Evolutionary conservation across 2,888 invertebrate species (phyloP).

Genomic region (Gymnoscelis rufifasciata): DNA sequence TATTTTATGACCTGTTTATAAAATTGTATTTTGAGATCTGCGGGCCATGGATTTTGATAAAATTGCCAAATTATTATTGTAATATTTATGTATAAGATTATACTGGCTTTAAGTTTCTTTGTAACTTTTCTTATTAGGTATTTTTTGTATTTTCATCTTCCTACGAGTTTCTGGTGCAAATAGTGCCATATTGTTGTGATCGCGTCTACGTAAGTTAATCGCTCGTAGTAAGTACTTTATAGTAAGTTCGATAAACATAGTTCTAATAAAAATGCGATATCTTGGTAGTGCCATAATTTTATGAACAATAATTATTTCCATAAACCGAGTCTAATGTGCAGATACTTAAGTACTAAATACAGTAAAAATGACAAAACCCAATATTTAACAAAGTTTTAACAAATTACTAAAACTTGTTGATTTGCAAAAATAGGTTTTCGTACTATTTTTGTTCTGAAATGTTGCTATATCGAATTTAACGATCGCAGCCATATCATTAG

Average conservation of each 20-base stretch:
- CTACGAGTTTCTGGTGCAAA: slow-evolving; percentile 5
- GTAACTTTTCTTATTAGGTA: slow-evolving; percentile 20
- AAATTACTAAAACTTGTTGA: no score
- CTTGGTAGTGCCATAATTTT: slow-evolving; percentile 32
- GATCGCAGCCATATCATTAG: slow-evolving; percentile 61
- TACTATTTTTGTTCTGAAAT: slow-evolving; percentile 16
- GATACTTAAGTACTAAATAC: no score
- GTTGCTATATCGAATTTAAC: slow-evolving; percentile 48
- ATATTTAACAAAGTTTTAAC: no score
- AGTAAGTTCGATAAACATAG: slow-evolving; percentile 32
- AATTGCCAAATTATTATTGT: slow-evolving; percentile 58
- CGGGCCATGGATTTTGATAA: slow-evolving; percentile 55
- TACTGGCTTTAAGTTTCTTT: slow-evolving; percentile 41
- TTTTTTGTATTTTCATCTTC: slow-evolving; percentile 10
- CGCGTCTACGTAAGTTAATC: slow-evolving; percentile 31
- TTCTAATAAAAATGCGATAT: slow-evolving; percentile 45
- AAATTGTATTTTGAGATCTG: slow-evolving; percentile 50
- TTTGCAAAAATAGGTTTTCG: slow-evolving; percentile 3
- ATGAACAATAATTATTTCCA: slow-evolving; percentile 22
- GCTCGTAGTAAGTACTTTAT: slow-evolving; percentile 34
- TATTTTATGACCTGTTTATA: slow-evolving; percentile 51
- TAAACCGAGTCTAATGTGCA: no score
- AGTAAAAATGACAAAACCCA: no score
- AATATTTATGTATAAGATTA: slow-evolving; percentile 35
- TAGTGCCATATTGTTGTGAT: slow-evolving; percentile 33